A percentile compares a stretch with the other conserved stretches of the same genome.
Evolutionary conservation across 1,140 invertebrate genomes (phyloP).

Genomic region (Sesamia nonagrioides): DNA sequence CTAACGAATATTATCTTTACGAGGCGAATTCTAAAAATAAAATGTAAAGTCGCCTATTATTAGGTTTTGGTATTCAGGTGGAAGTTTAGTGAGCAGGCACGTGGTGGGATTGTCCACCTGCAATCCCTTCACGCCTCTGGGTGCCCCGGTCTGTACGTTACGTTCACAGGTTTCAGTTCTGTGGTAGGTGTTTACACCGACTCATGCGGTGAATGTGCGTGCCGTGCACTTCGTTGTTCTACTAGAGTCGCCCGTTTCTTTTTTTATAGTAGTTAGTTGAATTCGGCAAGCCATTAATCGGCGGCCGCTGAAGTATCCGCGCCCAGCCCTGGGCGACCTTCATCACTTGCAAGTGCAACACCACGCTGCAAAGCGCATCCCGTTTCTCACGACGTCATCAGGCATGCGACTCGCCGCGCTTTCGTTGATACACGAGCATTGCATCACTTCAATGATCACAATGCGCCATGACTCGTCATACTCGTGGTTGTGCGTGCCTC

Average conservation of each 20-base stretch:
- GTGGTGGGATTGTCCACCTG: too few relatives aligned
- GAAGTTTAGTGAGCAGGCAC: slow-evolving; percentile 3
- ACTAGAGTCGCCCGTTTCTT: not conserved
- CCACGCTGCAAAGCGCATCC: too few relatives aligned
- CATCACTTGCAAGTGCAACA: too few relatives aligned
- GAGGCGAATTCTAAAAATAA: not conserved
- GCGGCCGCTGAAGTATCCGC: not conserved
- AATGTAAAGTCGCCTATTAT: not conserved
- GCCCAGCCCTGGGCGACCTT: not conserved
- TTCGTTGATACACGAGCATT: not conserved
- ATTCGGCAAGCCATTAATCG: not conserved
- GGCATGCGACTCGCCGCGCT: not conserved
- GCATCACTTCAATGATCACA: too few relatives aligned
- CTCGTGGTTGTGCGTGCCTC: too few relatives aligned
- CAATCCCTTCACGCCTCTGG: not conserved
- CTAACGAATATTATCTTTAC: slow-evolving; percentile 8
- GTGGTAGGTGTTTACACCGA: not conserved
- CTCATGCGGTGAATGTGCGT: not conserved
- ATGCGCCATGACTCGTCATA: too few relatives aligned
- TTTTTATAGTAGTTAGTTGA: not conserved
- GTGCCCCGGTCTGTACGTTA: not conserved
- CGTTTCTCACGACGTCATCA: not conserved
- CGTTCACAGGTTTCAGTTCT: not conserved
- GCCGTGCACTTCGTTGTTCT: not conserved
- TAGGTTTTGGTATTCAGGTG: not conserved